Conservation (phyloP, 2,113 vertebrate genomes). For the Pandion haliaetus region DNA sequence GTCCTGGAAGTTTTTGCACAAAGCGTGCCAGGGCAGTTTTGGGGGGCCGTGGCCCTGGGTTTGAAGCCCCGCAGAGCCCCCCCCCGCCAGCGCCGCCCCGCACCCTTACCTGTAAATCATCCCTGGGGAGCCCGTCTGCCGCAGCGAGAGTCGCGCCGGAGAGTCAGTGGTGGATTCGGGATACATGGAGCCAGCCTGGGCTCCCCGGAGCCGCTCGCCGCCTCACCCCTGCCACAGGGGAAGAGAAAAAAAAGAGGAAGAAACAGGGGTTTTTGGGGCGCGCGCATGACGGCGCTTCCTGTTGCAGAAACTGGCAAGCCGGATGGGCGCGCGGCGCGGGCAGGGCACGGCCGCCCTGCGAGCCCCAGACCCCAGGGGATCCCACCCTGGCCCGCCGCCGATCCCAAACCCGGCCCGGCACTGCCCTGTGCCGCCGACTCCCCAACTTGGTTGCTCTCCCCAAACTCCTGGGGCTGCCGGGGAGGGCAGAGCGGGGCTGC, state of each 20-base stretch:
- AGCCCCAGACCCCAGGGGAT: too few species aligned
- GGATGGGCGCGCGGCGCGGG: neutral
- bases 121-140: slow-evolving; percentile 95
- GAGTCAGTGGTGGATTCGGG: slow-evolving; percentile 99
- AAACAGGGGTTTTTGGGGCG: neutral
- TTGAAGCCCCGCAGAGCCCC: neutral
- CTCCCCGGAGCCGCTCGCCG: neutral
- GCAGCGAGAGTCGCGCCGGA: slow-evolving; percentile 93
- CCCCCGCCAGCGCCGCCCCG: fast-evolving
- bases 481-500: neutral
- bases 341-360: neutral
- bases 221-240: slow-evolving; percentile 43
- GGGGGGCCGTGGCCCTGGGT: neutral
- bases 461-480: neutral
- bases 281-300: neutral
- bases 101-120: slow-evolving; percentile 95
- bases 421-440: neutral
- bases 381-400: neutral
- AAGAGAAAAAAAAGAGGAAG: slow-evolving; percentile 47
- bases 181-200: slow-evolving; percentile 91
- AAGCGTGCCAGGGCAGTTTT: fast-evolving
- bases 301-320: neutral
- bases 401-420: fast-evolving
- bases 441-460: neutral
- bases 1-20: neutral